phyloP scores from a whole-genome alignment of 2,113 vertebrate genomes.

The Neolamprologus sp. region DNA sequence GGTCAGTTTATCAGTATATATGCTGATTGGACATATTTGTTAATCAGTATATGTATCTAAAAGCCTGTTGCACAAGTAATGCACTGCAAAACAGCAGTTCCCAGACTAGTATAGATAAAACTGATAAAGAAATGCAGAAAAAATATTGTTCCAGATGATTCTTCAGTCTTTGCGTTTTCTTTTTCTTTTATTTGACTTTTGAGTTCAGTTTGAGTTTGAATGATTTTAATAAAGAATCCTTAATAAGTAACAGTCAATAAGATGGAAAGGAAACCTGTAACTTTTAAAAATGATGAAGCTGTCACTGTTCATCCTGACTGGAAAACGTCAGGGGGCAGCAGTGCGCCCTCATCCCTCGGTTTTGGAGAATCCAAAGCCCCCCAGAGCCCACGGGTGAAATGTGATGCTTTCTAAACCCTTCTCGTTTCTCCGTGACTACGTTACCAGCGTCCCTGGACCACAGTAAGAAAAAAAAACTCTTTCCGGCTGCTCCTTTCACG shows the following conservation, averaged over 20 bases:
- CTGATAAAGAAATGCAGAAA: neutral
- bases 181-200: neutral
- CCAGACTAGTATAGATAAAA: neutral
- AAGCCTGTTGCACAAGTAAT: neutral
- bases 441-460: neutral
- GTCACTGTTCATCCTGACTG: neutral
- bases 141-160: neutral
- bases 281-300: neutral
- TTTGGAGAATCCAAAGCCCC: neutral
- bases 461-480: neutral
- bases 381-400: constrained; percentile 47
- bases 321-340: constrained; percentile 60
- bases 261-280: neutral
- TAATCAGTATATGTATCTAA: neutral
- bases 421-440: constrained; percentile 30
- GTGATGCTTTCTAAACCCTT: constrained; percentile 59
- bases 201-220: neutral
- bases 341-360: neutral
- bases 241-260: neutral
- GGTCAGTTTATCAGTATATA: neutral
- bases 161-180: neutral
- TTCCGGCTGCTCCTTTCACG: constrained; percentile 2
- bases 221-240: neutral
- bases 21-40: neutral
- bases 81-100: neutral